Base-by-base conservation (phyloP, 2,797 vertebrate genomes). In the Cetoscarus ocellatus region DNA sequence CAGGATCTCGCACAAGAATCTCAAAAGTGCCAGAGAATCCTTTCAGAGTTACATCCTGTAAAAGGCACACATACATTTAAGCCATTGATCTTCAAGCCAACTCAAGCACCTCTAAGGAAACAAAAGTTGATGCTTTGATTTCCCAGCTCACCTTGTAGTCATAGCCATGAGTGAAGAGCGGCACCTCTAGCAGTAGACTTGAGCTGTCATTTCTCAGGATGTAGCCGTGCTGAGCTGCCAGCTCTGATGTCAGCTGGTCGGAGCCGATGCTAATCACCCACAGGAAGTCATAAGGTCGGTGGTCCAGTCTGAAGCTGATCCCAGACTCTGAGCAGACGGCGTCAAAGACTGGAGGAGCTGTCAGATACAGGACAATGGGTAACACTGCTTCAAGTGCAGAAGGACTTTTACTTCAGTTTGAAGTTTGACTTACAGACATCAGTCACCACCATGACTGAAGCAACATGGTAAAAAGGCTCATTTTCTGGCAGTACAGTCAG, bases 111-210 rank as follows among this genome's bases (percentile, higher is more conserved):
- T 49, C 3, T 3, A 18, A 10, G 17, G 17, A 8, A 7, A 48
- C 3, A 15, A 27, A 27, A 27, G 27, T 27, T 27, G 27, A 27
- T 27, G 0, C 44, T 12, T 27, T 49, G 6, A 15, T 14, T 13
- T 44, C 6, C 0, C 12, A 42, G 18, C 58, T 14, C 79, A 95
- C 95, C 91, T 91, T 82, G 62, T 95, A 96, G 36, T 45, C 9
- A 53, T 92, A 91, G 34, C 95, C 95, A 5, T 17, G 8, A 9
- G 94, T 84, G 67, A 94, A 94, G 34, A 94, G 84, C 5, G 94
- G 94, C 51, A 94, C 93, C 35, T 92, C 78, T 1, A 96, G 67
- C 63, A 36, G 53, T 55, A 96, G 84, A 42, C 82, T 91, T 55
- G 71, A 59, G 71, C 86, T 89, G 8, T 93, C 78, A 17, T 91